phyloP scores from a whole-genome alignment of 1,140 invertebrate genomes.

The Dendrolimus punctatus region DNA sequence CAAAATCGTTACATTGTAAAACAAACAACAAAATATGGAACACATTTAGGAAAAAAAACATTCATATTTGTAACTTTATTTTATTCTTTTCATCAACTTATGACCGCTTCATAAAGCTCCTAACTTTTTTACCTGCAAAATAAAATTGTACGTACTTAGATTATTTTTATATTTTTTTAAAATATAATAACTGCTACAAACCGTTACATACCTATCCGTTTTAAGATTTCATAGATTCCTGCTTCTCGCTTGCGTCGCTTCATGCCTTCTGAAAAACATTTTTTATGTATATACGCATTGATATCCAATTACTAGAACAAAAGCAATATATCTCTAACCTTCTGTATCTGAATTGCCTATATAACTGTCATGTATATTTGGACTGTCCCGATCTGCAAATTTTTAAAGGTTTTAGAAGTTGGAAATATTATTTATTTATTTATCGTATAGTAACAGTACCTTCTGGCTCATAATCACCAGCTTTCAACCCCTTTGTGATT shows the following conservation, averaged over 20 bases:
- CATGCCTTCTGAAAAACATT: constrained; percentile 2
- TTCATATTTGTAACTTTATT: too few species aligned
- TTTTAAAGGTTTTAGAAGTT: neutral
- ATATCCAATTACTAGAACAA: constrained; percentile 1
- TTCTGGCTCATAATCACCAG: constrained; percentile 39
- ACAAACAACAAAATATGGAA: too few species aligned
- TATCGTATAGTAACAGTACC: constrained; percentile 15
- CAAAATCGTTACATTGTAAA: too few species aligned
- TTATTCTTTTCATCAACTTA: too few species aligned
- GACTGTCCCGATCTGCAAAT: constrained; percentile 6
- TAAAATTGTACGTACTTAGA: too few species aligned
- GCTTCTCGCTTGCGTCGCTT: constrained; percentile 1
- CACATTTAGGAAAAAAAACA: too few species aligned
- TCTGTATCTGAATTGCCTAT: constrained; percentile 10
- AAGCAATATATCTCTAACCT: neutral
- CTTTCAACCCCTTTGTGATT: constrained; percentile 32
- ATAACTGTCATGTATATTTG: constrained; percentile 16
- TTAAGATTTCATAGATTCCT: neutral
- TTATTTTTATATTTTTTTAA: too few species aligned
- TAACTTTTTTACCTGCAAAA: too few species aligned
- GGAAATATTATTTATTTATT: neutral
- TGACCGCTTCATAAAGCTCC: too few species aligned
- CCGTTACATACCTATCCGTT: constrained; percentile 1
- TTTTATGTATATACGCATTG: neutral
- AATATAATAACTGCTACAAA: neutral